Conservation (phyloP, 2,797 vertebrate species). For the Iguana delicatissima region DNA sequence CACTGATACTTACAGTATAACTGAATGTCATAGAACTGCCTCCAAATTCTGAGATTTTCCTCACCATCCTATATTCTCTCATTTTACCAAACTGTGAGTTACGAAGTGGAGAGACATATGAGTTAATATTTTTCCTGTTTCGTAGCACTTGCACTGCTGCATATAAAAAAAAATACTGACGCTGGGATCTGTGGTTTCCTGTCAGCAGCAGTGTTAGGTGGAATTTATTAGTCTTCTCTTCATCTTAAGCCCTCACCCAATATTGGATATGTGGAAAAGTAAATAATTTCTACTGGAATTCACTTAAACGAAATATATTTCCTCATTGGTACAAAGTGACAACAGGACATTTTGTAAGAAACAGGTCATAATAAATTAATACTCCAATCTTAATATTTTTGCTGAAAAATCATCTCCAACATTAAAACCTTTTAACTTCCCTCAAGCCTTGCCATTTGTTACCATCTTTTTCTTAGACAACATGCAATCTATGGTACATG, state of each 20-base stretch:
- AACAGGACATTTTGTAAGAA: constrained; percentile 33
- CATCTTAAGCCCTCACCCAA: background rate
- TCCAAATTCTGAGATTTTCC: background rate
- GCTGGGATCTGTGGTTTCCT: too few relatives aligned
- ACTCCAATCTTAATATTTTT: background rate
- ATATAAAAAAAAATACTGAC: background rate
- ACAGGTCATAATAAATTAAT: constrained; percentile 14
- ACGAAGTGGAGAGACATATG: background rate
- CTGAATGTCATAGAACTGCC: too few relatives aligned
- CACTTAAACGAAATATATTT: too few relatives aligned
- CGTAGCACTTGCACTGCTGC: background rate
- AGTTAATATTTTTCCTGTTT: background rate
- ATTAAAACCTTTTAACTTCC: background rate
- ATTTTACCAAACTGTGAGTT: background rate
- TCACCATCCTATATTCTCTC: background rate
- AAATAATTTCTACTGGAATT: background rate
- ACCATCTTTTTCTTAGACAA: background rate
- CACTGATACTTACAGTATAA: too few relatives aligned
- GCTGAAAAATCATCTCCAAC: background rate
- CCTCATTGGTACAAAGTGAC: background rate
- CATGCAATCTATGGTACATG: background rate
- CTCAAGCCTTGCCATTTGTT: background rate
- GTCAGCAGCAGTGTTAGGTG: background rate
- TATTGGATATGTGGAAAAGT: background rate
- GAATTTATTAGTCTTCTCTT: background rate